Evolutionary conservation across 2,113 vertebrate species (phyloP), one percentile per base, ranked within the genome.

Genomic region (Microcebus jonahi): DNA sequence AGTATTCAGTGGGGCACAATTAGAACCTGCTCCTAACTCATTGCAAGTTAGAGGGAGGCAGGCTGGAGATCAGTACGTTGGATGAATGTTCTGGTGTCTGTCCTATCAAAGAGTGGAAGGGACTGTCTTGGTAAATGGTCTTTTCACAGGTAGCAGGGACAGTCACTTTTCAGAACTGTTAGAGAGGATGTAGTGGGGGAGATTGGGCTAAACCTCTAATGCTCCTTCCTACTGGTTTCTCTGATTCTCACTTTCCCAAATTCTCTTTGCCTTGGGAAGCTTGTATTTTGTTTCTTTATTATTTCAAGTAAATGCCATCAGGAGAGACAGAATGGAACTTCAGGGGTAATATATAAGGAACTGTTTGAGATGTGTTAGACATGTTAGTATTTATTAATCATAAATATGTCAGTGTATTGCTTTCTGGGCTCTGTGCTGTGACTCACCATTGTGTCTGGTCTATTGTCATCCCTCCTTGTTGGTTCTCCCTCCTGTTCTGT

Each of bases 271-370:
- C 42, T 81, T 42, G 68, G 20, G 18, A 84, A 82, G 36, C 34
- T 61, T 36, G n/a, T 21, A n/a, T 61, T 94, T 68, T 83, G 6
- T 15, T 93, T 84, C 88, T 81, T 93, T 59, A 20, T 71, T 76
- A 42, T 85, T 94, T 95, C 48, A 71, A 90, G 42, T 2, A 90
- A 94, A 91, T 20, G n/a, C 39, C 79, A n/a, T 63, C 79, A 59
- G 23, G 15, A 73, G 93, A 81, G 65, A 92, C 17, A 86, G 50
- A 91, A 71, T 73, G n/a, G 10, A 7, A 20, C 7, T 23, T 15
- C 29, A 70, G 27, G 13, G 68, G 67, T 39, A 77, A n/a, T 15
- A 27, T 21, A 53, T 42, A 73, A 82, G 31, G 25, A 63, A 42
- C 25, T 29, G 12, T 15, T 85, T 34, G 50, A 14, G 39, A 53